Base-by-base conservation (phyloP, 1,140 invertebrate species). In the Campodea augens region DNA sequence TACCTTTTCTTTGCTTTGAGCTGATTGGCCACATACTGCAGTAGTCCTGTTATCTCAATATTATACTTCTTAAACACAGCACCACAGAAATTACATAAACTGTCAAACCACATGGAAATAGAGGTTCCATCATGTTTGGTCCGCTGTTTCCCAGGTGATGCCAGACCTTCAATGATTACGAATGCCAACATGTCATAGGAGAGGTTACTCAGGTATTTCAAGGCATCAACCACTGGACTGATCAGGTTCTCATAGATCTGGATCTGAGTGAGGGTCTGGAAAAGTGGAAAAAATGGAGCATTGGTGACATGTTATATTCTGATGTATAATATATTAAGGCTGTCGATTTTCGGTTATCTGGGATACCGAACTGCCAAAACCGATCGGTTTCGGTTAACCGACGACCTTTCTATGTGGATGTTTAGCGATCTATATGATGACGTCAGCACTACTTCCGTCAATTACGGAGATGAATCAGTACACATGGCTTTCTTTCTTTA, bases 181-280 rank as follows among this genome's bases (percentile, higher is more conserved):
- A 86, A 98, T 10, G 88, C 82, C 47, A 99, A 69, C 43, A 98
- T 82, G 63, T 99, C 96, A 57, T 96, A 95, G 0, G 92, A 95
- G 36, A 99, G 68, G 44, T 79, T 81, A 21, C 91, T 97, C 52
- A 98, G 68, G 65, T 91, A 98, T 65, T 97, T 97, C 27, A 99
- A 70, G 0, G 92, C 91, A 61, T 99, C 96, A 25, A 98, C 93
- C 10, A 99, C 92, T 12, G 93, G 93, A 23, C 77, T 63, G 48
- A 79, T 98, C 38, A 98, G 73, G 65, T 98, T 99, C 65, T 98
- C 92, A 67, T 93, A 98, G 15, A 88, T 74, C 68, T 98, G 92
- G 51, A 98, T 93, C 71, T 98, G 88, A 45, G 79, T 65, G 22
- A 90, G 60, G 24, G 90, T 69, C 72, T 78, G 52, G 13, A 58